A percentile compares a stretch with the other conserved stretches of the same genome.
Conservation (phyloP, 2,797 vertebrate species). For the Rhynchonycteris naso region DNA sequence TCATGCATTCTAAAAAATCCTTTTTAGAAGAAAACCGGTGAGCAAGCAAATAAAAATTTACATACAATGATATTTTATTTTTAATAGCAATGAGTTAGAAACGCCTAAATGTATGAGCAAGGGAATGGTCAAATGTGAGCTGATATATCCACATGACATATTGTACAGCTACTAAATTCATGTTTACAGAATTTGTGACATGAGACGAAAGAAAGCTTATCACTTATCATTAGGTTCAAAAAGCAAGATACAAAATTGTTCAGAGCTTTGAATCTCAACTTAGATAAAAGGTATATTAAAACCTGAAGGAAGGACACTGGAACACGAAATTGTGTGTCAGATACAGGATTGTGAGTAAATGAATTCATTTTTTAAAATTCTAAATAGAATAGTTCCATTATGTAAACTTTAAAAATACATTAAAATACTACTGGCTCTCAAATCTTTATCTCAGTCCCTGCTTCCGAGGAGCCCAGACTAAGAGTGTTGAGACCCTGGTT, state of each 20-base stretch:
- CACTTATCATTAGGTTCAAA: neutral
- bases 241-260: neutral
- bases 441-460: neutral
- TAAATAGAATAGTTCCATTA: neutral
- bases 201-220: neutral
- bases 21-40: neutral
- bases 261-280: neutral
- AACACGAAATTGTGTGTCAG: neutral
- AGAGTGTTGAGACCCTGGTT: neutral
- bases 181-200: neutral
- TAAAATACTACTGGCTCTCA: neutral
- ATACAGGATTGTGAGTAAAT: neutral
- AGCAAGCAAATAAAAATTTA: neutral
- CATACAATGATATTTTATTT: neutral
- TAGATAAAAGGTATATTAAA: neutral
- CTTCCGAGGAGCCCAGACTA: neutral
- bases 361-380: neutral
- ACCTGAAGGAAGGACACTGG: neutral
- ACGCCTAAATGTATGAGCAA: neutral
- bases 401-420: neutral
- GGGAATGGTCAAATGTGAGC: rapidly evolving
- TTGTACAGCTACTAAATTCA: neutral
- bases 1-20: neutral
- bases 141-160: rapidly evolving
- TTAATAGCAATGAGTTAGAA: neutral